A percentile compares a stretch with the other conserved stretches of the same genome.
Conservation (phyloP, 2,113 vertebrate genomes). For the Melozone crissalis region DNA sequence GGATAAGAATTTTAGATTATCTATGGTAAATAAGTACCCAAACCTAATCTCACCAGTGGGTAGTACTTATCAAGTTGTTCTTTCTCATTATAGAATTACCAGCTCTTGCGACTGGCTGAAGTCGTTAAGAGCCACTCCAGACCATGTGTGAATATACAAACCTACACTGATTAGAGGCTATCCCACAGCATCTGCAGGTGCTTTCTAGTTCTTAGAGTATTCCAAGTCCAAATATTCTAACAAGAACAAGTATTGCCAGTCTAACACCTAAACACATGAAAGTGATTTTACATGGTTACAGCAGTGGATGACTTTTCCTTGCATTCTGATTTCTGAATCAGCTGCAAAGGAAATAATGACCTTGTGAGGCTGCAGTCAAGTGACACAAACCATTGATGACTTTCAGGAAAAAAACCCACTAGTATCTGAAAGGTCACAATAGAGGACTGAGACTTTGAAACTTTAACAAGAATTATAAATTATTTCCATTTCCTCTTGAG, state of each 20-base stretch:
- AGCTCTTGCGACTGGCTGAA: background rate
- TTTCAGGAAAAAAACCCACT: background rate
- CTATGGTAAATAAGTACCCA: background rate
- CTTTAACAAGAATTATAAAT: background rate
- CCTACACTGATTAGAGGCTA: background rate
- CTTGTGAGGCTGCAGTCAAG: background rate
- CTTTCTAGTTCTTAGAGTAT: background rate
- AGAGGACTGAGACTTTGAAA: background rate
- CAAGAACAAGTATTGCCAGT: background rate
- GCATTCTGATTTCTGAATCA: background rate
- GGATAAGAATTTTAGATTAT: background rate
- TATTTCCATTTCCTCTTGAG: background rate
- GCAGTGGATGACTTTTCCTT: background rate
- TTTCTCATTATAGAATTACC: background rate
- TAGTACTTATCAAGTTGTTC: background rate
- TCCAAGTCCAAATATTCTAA: background rate
- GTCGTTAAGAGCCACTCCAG: background rate
- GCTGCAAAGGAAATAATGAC: background rate
- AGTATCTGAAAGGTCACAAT: background rate
- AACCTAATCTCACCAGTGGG: background rate
- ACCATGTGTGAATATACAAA: background rate
- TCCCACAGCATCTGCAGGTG: background rate
- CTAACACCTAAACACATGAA: background rate
- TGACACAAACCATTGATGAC: background rate
- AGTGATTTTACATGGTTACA: background rate